Conservation (phyloP, 2,888 invertebrate species). For the Thera britannica region DNA sequence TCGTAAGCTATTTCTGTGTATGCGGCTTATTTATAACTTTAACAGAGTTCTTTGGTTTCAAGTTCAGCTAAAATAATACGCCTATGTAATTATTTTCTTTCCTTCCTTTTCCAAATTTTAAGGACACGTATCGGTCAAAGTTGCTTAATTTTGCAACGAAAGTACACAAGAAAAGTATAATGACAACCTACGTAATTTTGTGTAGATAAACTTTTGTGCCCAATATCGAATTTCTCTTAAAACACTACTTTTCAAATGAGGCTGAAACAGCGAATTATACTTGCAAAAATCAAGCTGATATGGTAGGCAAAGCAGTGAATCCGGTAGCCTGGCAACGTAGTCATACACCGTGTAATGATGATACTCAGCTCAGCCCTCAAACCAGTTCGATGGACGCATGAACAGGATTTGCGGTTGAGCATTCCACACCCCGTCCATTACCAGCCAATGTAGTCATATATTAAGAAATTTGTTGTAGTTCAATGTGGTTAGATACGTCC, state of each 20-base stretch:
- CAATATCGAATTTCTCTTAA: background rate
- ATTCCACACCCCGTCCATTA: conserved; percentile 59
- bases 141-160: too few species aligned
- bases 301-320: conserved; percentile 20
- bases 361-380: conserved; percentile 58
- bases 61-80: conserved; percentile 4
- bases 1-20: conserved; percentile 34
- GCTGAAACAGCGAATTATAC: conserved; percentile 5
- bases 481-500: background rate
- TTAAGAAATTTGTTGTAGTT: conserved; percentile 14
- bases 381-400: conserved; percentile 64
- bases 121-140: too few species aligned
- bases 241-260: background rate
- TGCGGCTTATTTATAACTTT: conserved; percentile 17
- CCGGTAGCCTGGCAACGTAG: conserved; percentile 46
- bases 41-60: conserved; percentile 5
- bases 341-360: conserved; percentile 58
- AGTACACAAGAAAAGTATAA: too few species aligned
- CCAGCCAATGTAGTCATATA: conserved; percentile 55
- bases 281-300: conserved; percentile 15
- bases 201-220: background rate
- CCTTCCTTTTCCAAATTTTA: background rate
- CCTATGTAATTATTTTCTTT: background rate
- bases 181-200: too few species aligned
- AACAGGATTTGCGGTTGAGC: conserved; percentile 70